These are phyloP conservation scores for Corythucha ciliata DNA, from an alignment of 2,888 invertebrate species.

Conservation along the genomic window DNA sequence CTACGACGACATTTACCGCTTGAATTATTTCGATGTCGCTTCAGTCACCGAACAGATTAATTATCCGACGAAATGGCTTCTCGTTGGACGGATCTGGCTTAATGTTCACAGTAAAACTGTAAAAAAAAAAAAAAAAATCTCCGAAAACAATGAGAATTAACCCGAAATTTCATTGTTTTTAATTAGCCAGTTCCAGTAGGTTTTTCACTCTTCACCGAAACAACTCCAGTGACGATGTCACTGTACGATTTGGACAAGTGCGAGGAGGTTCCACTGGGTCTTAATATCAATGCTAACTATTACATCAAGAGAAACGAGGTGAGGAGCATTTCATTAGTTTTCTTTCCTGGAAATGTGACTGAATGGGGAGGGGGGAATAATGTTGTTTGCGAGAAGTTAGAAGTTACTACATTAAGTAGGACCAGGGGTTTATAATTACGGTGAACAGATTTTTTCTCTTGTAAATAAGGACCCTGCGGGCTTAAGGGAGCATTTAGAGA, in stretches of 20 bases:
- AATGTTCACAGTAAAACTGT: constrained; percentile 10
- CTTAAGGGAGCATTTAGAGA: too few relatives aligned
- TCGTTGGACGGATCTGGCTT: constrained; percentile 10
- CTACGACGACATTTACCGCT: constrained; percentile 12
- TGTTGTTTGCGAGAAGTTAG: too few relatives aligned
- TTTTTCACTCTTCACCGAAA: constrained; percentile 11
- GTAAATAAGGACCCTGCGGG: too few relatives aligned
- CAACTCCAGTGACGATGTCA: constrained; percentile 13
- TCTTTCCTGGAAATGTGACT: too few relatives aligned
- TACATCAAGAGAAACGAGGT: constrained; percentile 9
- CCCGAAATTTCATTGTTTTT: too few relatives aligned
- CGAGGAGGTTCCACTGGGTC: constrained; percentile 13
- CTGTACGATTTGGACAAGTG: constrained; percentile 18
- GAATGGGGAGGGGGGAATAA: too few relatives aligned
- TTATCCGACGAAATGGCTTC: constrained; percentile 16
- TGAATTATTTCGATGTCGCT: constrained; percentile 19
- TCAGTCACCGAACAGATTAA: constrained; percentile 17
- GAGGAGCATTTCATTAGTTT: too few relatives aligned
- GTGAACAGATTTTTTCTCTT: too few relatives aligned
- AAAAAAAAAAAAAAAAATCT: too few relatives aligned
- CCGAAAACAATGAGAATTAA: too few relatives aligned
- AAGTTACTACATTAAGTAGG: too few relatives aligned
- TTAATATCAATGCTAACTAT: constrained; percentile 12
- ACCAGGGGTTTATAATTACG: too few relatives aligned
- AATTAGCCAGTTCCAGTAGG: constrained; percentile 15